Evolutionary conservation across 1,140 invertebrate genomes (phyloP), one percentile per base, ranked within the genome.

Genomic region (Leptestheria dahalacensis): DNA sequence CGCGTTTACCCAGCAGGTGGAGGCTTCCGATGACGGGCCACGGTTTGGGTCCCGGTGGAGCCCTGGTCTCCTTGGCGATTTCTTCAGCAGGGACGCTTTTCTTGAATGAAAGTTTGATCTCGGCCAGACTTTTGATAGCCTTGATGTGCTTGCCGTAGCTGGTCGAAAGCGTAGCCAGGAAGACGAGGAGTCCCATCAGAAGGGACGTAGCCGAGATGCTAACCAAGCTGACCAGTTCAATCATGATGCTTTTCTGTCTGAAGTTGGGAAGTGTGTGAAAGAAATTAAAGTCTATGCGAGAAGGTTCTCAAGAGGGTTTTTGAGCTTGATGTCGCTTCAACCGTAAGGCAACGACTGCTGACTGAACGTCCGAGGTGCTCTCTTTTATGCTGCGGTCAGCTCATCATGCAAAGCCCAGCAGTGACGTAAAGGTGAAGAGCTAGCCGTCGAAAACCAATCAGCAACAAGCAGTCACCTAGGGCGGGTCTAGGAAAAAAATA

Each of bases 21-120:
- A 88, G 71, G 66, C 79, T 82, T 3, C 86, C 87, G 48, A 88
- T 72, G 11, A 88, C 60, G 0, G 86, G 86, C 71, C 79, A 78
- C 3, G 80, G 76, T n/a, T 67, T 69, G 0, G 81, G 81, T 10
- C 75, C 77, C 1, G 79, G 79, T 28, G 78, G 71, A 49, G 76
- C 26, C 20, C 58, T 51, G 47, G 28, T 50, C 48, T 23, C 26
- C 25, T 21, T 29, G 47, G 18, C 56, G 48, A 24, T 47, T 24
- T 6, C 15, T 41, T 41, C 15, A 41, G 33, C 15, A 41, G 15
- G 6, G 33, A 41, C 6, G 33, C 33, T 41, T 41, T 41, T 41
- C 15, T 41, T 6, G 6, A 41, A 41, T 15, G n/a, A n/a, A n/a
- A n/a, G n/a, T n/a, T n/a, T n/a, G n/a, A n/a, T 15, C 15, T 41